Evolutionary conservation across 2,113 vertebrate genomes (phyloP).

Genomic region (Myotis yumanensis): DNA sequence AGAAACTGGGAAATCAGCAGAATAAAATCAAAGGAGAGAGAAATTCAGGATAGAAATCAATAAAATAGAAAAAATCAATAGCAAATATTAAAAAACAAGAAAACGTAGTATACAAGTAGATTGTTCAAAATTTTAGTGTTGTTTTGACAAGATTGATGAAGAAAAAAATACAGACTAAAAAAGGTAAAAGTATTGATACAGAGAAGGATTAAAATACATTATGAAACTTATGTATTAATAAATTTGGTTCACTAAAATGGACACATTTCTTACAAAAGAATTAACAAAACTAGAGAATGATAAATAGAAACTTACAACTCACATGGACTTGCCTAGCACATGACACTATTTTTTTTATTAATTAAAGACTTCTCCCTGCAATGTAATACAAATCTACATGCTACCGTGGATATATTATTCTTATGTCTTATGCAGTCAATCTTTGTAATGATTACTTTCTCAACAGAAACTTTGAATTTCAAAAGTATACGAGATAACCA

Average conservation of each 20-base stretch:
- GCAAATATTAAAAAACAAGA: background rate
- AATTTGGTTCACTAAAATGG: background rate
- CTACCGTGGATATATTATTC: background rate
- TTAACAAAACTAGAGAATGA: background rate
- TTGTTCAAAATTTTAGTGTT: background rate
- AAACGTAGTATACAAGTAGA: background rate
- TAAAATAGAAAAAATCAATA: background rate
- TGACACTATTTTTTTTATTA: background rate
- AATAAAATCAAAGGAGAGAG: background rate
- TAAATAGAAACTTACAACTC: background rate
- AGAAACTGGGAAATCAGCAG: background rate
- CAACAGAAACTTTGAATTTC: slow-evolving; percentile 7
- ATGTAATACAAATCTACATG: background rate
- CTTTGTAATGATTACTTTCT: background rate
- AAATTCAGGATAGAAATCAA: background rate
- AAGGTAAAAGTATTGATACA: background rate
- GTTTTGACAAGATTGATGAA: background rate
- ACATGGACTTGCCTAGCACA: background rate
- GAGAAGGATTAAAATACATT: background rate
- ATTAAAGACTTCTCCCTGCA: background rate
- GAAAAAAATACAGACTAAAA: background rate
- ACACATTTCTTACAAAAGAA: background rate
- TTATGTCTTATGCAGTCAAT: background rate
- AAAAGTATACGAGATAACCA: background rate
- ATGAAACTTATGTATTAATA: background rate